These are phyloP conservation scores for Catocala sponsa DNA, from an alignment of 2,888 invertebrate species.

Conservation along the genomic window DNA sequence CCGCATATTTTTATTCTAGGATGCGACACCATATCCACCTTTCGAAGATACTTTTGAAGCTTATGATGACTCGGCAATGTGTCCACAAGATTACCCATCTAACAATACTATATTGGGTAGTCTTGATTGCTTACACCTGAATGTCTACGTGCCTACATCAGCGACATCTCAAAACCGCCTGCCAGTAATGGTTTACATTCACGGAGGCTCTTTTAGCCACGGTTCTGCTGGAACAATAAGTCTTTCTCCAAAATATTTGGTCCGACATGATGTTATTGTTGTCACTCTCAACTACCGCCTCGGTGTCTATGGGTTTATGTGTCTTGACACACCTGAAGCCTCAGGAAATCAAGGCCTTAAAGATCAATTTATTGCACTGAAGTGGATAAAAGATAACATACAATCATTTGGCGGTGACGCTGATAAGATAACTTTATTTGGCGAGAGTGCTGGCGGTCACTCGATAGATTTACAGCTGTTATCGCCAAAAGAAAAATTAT, in stretches of 20 bases:
- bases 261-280: constrained; percentile 66
- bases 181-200: constrained; percentile 67
- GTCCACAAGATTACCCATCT: constrained; percentile 63
- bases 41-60: constrained; percentile 63
- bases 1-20: constrained; percentile 51
- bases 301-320: constrained; percentile 74
- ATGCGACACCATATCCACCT: constrained; percentile 49
- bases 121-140: constrained; percentile 64
- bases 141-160: constrained; percentile 61
- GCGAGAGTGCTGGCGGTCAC: constrained; percentile 65
- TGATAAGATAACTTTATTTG: constrained; percentile 64
- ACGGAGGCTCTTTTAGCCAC: constrained; percentile 61
- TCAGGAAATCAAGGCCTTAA: constrained; percentile 73
- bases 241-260: constrained; percentile 61
- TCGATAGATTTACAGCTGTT: constrained; percentile 65
- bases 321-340: constrained; percentile 60
- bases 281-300: constrained; percentile 67
- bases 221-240: constrained; percentile 52
- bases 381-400: constrained; percentile 69
- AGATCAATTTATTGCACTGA: constrained; percentile 66
- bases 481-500: constrained; percentile 58
- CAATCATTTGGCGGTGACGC: constrained; percentile 68
- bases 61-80: constrained; percentile 59
- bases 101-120: constrained; percentile 47
- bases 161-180: constrained; percentile 54